These are phyloP conservation scores for Sandelia bainsii DNA, from an alignment of 2,797 vertebrate genomes.

Conservation along the genomic window DNA sequence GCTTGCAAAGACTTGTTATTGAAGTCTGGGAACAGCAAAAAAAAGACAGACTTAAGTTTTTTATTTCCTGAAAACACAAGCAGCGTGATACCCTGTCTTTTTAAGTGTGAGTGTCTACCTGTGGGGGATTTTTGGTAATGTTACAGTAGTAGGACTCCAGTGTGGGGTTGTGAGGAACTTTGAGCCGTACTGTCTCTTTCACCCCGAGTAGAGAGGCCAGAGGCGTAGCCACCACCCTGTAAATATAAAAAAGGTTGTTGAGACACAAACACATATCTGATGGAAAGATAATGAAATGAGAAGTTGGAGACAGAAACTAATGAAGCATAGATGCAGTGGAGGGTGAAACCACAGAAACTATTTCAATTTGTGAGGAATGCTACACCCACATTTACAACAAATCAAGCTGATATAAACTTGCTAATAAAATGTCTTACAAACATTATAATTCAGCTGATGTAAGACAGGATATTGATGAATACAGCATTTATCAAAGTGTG, in stretches of 20 bases:
- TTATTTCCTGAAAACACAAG: background rate
- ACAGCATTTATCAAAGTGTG: background rate
- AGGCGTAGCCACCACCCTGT: conserved; percentile 89
- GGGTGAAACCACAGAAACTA: background rate
- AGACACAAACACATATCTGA: conserved; percentile 1
- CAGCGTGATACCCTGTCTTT: background rate
- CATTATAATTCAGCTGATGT: background rate
- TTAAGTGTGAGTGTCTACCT: conserved; percentile 80
- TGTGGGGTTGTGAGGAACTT: conserved; percentile 84
- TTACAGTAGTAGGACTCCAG: conserved; percentile 90
- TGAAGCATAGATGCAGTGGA: background rate
- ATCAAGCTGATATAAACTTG: background rate
- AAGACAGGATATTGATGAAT: background rate
- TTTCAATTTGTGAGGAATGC: background rate
- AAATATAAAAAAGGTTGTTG: conserved; percentile 22
- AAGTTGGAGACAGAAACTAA: background rate
- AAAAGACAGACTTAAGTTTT: conserved; percentile 9
- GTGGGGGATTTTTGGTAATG: conserved; percentile 88
- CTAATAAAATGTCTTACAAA: background rate
- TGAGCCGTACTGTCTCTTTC: conserved; percentile 89
- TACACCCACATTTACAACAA: background rate
- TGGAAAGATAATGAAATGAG: background rate
- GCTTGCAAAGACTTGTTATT: conserved; percentile 85
- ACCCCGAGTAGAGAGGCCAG: conserved; percentile 90
- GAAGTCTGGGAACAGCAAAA: conserved; percentile 82